Percentiles rank a stretch among this genome's conserved stretches.
Evolutionary conservation across 2,113 vertebrate genomes (phyloP).

Genomic region (Carollia perspicillata): DNA sequence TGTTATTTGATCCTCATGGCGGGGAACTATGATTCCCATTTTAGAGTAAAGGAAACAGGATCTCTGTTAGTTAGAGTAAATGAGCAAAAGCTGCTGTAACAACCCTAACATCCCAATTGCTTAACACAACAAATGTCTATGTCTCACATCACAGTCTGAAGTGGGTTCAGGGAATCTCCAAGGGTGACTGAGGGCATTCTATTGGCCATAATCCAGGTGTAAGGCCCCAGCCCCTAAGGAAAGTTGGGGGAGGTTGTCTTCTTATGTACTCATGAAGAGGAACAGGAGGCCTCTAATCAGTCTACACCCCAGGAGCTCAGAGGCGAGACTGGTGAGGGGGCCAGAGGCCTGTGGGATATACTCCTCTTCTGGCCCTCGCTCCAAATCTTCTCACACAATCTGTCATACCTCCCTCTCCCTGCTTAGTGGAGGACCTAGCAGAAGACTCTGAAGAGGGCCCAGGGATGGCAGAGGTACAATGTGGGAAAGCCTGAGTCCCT

Average conservation of each 20-base stretch:
- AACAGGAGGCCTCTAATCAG: background rate
- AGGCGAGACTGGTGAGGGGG: background rate
- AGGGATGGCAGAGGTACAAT: background rate
- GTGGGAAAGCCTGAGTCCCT: background rate
- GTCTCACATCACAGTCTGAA: background rate
- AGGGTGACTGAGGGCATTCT: background rate
- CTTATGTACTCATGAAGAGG: background rate
- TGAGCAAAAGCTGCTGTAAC: background rate
- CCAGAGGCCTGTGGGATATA: background rate
- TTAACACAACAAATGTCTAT: background rate
- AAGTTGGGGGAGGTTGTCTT: background rate
- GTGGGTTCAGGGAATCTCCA: background rate
- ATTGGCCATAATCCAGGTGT: background rate
- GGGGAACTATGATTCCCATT: background rate
- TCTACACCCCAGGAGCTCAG: background rate
- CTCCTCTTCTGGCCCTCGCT: background rate
- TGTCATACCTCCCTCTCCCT: background rate
- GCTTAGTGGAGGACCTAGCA: background rate
- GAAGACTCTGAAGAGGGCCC: background rate
- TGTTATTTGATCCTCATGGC: background rate
- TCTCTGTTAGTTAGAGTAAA: background rate
- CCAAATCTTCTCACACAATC: background rate
- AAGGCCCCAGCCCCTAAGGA: background rate
- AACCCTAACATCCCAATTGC: background rate
- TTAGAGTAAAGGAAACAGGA: conserved; percentile 23